Conservation (phyloP, 2,797 vertebrate species). For the Borostomias antarcticus region DNA sequence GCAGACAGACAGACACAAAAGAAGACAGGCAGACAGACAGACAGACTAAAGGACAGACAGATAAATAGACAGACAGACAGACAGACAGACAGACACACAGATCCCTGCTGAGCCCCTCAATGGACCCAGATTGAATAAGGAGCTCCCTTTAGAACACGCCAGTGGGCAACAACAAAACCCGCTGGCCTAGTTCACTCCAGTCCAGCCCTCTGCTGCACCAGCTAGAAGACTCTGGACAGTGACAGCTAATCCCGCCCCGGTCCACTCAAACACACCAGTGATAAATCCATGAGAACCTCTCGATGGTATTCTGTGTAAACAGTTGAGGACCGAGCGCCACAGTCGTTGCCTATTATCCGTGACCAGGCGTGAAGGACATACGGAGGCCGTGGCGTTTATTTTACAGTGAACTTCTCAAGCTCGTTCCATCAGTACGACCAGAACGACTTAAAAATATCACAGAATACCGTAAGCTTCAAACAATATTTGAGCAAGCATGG, state of each 20-base stretch:
- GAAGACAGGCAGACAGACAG: no score
- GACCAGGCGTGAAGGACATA: slow-evolving; percentile 3
- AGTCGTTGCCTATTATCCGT: not conserved
- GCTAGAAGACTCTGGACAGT: no score
- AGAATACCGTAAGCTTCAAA: not conserved
- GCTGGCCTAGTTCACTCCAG: not conserved
- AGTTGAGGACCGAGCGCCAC: not conserved
- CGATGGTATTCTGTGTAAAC: not conserved
- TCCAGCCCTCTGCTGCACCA: not conserved
- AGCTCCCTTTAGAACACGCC: not conserved
- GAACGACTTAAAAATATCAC: not conserved
- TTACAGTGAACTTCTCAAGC: not conserved
- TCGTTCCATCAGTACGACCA: not conserved
- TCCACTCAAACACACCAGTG: not conserved
- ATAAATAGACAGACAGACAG: no score
- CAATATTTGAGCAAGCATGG: not conserved
- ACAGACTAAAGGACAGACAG: no score
- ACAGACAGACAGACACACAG: no score
- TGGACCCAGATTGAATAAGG: not conserved
- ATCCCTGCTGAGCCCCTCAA: not conserved
- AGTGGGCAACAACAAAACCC: slow-evolving; percentile 1
- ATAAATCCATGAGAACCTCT: not conserved
- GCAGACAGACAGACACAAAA: no score
- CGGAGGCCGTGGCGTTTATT: not conserved
- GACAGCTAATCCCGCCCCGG: not conserved